phyloP scores from a whole-genome alignment of 2,113 vertebrate genomes.

The Microcebus ravelobensis region DNA sequence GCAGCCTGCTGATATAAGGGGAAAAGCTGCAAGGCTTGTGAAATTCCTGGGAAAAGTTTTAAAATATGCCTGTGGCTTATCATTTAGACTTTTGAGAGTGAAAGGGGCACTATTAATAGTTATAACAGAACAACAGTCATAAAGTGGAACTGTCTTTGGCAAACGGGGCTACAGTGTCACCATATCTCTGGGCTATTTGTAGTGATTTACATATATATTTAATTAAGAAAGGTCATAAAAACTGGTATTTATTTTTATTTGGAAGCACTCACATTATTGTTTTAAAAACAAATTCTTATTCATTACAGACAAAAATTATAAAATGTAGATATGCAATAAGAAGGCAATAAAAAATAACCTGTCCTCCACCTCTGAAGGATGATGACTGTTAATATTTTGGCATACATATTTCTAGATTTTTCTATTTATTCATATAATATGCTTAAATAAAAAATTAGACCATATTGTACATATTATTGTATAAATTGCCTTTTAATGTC shows the following conservation, averaged over 20 bases:
- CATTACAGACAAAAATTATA: background rate
- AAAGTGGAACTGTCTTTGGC: background rate
- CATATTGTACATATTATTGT: background rate
- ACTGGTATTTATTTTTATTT: conserved; percentile 30
- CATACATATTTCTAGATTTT: background rate
- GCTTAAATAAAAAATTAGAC: conserved; percentile 39
- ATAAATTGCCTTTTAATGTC: conserved; percentile 48
- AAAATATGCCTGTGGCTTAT: background rate
- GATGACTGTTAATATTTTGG: background rate
- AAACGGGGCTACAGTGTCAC: background rate
- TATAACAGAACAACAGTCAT: background rate
- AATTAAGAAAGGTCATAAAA: background rate
- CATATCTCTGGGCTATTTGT: background rate
- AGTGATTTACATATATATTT: background rate
- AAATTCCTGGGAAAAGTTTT: background rate
- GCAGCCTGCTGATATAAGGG: background rate
- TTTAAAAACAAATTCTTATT: conserved; percentile 27
- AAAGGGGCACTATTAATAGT: background rate
- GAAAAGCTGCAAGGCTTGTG: background rate
- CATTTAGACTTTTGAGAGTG: background rate
- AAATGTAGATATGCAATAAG: background rate
- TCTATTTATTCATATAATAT: background rate
- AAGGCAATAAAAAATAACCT: background rate
- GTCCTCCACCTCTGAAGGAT: background rate
- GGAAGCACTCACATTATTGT: background rate